Conservation (phyloP, 2,113 vertebrate species). For the Heterotilapia buettikoferi region DNA sequence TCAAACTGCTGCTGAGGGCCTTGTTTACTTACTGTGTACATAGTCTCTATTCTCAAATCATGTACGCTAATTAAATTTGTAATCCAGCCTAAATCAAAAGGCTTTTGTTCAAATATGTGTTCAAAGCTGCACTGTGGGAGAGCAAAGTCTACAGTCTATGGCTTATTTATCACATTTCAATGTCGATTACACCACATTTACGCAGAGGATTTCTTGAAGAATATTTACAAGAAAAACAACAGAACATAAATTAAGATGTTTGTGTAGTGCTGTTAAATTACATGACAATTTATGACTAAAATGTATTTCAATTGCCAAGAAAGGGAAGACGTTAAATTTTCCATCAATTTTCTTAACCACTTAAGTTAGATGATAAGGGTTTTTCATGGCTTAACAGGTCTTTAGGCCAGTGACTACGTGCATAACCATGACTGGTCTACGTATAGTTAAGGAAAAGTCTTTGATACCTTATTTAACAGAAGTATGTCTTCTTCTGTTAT, state of each 20-base stretch:
- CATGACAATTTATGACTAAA: neutral
- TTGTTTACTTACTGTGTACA: neutral
- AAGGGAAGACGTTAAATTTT: neutral
- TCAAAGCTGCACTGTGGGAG: neutral
- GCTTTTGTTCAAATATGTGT: neutral
- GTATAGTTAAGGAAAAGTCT: neutral
- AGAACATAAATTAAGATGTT: neutral
- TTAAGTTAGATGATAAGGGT: accelerated
- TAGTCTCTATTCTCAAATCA: neutral
- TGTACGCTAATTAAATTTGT: neutral
- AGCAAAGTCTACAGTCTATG: neutral
- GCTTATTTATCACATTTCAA: neutral
- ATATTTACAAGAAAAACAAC: neutral
- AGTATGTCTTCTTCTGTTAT: neutral
- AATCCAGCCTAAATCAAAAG: neutral
- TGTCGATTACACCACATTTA: neutral
- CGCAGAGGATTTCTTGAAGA: neutral
- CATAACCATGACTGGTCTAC: neutral
- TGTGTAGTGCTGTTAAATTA: neutral
- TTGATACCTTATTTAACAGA: neutral
- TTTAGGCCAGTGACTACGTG: neutral
- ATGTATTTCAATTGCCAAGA: neutral
- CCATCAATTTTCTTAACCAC: neutral
- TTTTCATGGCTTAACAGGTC: neutral
- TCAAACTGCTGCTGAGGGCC: neutral